Percentiles rank a stretch among this genome's conserved stretches.
Conservation (phyloP, 2,113 vertebrate genomes). For the Probosciger aterrimus region DNA sequence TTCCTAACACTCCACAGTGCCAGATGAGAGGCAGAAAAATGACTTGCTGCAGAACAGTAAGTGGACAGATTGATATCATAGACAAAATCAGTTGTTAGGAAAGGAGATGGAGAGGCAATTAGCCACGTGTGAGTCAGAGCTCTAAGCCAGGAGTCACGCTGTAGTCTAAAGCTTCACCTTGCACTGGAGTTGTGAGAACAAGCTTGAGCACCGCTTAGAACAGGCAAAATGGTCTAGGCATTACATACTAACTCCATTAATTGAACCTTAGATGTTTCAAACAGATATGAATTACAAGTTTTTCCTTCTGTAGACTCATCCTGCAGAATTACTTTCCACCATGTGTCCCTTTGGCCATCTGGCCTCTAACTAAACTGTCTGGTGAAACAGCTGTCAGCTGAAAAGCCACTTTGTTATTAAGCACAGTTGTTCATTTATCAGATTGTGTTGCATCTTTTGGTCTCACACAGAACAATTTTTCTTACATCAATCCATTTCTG, state of each 20-base stretch:
- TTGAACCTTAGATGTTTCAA: not conserved
- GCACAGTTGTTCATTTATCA: not conserved
- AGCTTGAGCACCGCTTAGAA: not conserved
- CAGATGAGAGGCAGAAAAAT: not conserved
- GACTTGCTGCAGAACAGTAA: not conserved
- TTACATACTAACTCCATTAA: not conserved
- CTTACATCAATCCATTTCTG: not conserved
- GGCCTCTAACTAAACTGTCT: not conserved
- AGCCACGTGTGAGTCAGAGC: not conserved
- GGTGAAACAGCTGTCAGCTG: not conserved
- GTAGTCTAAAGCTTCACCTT: not conserved
- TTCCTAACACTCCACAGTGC: not conserved
- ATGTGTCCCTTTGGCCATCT: not conserved
- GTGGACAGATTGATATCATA: fast-evolving
- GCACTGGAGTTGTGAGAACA: not conserved
- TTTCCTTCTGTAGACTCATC: not conserved
- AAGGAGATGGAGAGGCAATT: not conserved
- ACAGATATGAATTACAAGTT: not conserved
- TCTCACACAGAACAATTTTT: not conserved
- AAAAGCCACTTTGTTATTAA: not conserved
- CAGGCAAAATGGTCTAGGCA: not conserved
- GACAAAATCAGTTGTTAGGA: not conserved
- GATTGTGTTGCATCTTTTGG: not conserved
- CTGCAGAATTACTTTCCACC: not conserved
- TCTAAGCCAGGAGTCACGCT: not conserved